Conservation (phyloP, 1,140 invertebrate species). For the Olivierus martensii region DNA sequence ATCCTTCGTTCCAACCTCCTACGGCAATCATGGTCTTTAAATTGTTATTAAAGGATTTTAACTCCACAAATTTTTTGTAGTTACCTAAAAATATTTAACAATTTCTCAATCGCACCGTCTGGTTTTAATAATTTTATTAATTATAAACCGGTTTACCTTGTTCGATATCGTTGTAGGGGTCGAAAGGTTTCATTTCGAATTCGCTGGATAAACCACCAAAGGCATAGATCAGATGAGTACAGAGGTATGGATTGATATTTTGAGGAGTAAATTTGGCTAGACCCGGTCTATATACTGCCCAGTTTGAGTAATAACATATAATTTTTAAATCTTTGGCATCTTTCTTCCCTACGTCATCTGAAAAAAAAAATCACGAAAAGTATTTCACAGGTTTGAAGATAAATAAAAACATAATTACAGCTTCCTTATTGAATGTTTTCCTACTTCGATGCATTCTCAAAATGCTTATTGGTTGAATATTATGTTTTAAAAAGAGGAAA, state of each 20-base stretch:
- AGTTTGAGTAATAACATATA: constrained; percentile 76
- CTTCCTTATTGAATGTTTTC: too few species aligned
- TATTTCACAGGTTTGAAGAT: too few species aligned
- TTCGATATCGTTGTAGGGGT: constrained; percentile 89
- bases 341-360: too few species aligned
- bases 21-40: constrained; percentile 84
- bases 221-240: constrained; percentile 87
- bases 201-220: constrained; percentile 86
- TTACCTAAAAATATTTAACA: constrained; percentile 45
- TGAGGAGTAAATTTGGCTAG: constrained; percentile 80
- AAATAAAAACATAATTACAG: too few species aligned
- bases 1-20: constrained; percentile 94
- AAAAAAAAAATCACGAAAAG: too few species aligned
- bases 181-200: constrained; percentile 76
- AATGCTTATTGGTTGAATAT: too few species aligned
- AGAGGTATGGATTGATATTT: constrained; percentile 90
- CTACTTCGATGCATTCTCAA: too few species aligned
- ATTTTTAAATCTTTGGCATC: constrained; percentile 34
- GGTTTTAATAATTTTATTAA: background rate
- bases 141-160: constrained; percentile 47
- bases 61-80: constrained; percentile 83
- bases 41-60: constrained; percentile 86
- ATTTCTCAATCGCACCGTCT: background rate
- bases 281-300: constrained; percentile 68
- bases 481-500: too few species aligned